Evolutionary conservation across 2,888 invertebrate genomes (phyloP).

Genomic region (Heliconius erato): DNA sequence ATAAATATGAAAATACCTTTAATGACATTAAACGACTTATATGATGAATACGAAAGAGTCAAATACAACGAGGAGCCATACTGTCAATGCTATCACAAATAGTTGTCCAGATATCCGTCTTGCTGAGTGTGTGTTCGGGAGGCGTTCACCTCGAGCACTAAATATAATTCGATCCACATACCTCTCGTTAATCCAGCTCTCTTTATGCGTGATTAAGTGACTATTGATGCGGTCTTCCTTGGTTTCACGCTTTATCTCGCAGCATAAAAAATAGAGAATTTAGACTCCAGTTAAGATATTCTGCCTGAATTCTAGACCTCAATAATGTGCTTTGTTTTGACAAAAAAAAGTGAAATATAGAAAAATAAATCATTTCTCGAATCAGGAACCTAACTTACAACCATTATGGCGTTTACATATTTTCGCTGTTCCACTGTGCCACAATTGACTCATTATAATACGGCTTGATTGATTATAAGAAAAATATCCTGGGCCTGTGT

Average conservation of each 20-base stretch:
- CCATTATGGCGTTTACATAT: background rate
- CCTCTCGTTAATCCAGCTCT: constrained; percentile 38
- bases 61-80: constrained; percentile 19
- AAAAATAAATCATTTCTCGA: background rate
- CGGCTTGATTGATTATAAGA: no score
- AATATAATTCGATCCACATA: constrained; percentile 50
- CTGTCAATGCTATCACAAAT: constrained; percentile 41
- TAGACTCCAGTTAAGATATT: background rate
- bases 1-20: background rate
- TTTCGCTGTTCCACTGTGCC: no score
- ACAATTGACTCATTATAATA: no score
- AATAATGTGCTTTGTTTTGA: background rate
- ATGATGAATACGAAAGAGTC: background rate
- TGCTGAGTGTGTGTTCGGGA: constrained; percentile 33
- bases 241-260: background rate
- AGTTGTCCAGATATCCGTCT: constrained; percentile 40
- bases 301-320: background rate
- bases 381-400: background rate
- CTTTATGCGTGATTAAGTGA: constrained; percentile 30
- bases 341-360: background rate
- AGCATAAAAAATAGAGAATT: background rate
- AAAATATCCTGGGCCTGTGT: no score
- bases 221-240: constrained; percentile 24
- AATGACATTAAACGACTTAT: background rate
- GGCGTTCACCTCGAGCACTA: constrained; percentile 51